Base-by-base conservation (phyloP, 2,888 invertebrate species). In the Prenolepis imparis region DNA sequence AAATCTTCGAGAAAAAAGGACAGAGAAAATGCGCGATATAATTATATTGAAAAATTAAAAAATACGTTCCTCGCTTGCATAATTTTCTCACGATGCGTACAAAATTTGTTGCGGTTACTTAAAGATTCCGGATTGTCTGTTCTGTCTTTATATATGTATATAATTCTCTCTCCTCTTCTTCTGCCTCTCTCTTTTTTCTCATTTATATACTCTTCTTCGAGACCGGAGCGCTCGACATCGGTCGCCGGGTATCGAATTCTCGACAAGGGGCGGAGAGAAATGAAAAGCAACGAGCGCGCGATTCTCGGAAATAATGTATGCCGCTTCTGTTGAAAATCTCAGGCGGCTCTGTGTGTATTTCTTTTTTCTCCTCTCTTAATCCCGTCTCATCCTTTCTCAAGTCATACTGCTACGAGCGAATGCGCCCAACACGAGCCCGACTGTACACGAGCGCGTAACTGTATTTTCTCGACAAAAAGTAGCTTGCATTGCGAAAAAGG, bases 281-380 rank as follows among this genome's bases (percentile, higher is more conserved):
- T 68, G 82, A 86, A 78, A 78, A 88, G 84, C 81, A 83, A 85
- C 84, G 87, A 88, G 85, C 82, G 78, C 88, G 84, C 88, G 84
- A 90, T 93, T 93, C 93, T 89, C 74, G 90, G 92, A 93, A 93
- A 92, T 92, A 91, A 93, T 93, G 93, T 93, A 93, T 93, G 93
- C 92, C 85, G 91, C 92, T 92, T 92, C 89, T 93, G 92, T 93
- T 92, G 86, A 91, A 92, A 92, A 92, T 92, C 90, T 89, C 84
- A 77, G 74, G 77, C 55, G 64, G 70, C 83, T 86, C 67, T 74
- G 8, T 28, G 28, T 28, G 28, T 28, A 28, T 12, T 87, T 84
- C 84, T 87, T 89, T 87, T 88, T 87, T 70, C 77, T 78, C 64
- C 77, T 68, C 55, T 41, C 64, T 82, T 77, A 83, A 72, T 82